phyloP scores from a whole-genome alignment of 2,888 invertebrate species.

The Aphidoletes aphidimyza region DNA sequence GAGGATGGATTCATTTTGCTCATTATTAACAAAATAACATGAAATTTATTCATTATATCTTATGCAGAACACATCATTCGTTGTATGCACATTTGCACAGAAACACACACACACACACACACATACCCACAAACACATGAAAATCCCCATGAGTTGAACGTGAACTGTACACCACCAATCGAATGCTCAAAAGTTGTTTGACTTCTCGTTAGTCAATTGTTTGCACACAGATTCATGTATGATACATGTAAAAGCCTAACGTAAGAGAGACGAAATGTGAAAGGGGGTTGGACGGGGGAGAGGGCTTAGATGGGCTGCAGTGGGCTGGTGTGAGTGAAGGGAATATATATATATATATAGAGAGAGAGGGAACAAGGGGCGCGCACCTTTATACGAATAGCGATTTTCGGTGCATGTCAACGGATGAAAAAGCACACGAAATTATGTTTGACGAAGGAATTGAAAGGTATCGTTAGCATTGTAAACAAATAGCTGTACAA shows the following conservation, averaged over 20 bases:
- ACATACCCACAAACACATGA: no score
- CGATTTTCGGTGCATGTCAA: not conserved
- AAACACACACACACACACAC: no score
- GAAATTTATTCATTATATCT: not conserved
- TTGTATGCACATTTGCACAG: not conserved
- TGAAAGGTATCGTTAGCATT: conserved; percentile 49
- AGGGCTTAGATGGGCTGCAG: no score
- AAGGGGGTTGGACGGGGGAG: no score
- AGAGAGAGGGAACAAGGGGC: not conserved
- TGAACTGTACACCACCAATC: conserved; percentile 40
- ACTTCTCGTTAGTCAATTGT: conserved; percentile 42
- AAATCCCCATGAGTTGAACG: not conserved
- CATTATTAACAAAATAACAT: conserved; percentile 41
- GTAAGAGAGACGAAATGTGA: no score
- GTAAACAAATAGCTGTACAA: conserved; percentile 43
- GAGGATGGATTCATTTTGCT: not conserved
- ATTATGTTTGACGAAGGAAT: conserved; percentile 49
- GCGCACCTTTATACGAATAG: conserved; percentile 21
- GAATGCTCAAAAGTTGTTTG: conserved; percentile 41
- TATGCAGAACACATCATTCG: conserved; percentile 15
- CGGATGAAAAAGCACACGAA: conserved; percentile 48
- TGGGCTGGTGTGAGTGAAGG: not conserved
- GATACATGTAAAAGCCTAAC: not conserved
- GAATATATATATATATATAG: not conserved
- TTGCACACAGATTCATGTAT: conserved; percentile 8